Evolutionary conservation across 2,797 vertebrate genomes (phyloP), one percentile per base, ranked within the genome.

Genomic region (Rhynchotus rufescens): DNA sequence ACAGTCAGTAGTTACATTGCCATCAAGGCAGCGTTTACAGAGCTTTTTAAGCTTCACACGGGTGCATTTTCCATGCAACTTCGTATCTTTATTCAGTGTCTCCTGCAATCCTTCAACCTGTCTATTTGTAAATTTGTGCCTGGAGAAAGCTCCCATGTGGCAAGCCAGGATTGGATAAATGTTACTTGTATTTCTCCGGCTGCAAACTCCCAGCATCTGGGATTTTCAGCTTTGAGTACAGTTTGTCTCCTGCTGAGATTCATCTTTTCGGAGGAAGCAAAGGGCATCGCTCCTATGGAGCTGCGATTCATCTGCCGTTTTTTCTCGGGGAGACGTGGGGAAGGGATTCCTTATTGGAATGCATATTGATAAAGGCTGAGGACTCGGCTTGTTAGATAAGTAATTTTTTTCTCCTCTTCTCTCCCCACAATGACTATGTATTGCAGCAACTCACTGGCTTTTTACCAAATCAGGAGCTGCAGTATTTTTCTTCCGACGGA

Each of bases 401-500:
- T 95, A 90, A 38, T 79, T 81, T 92, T 89, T 91, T 73, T 44
- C 17, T 9, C 30, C 72, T 96, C 88, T 94, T 87, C 94, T 92
- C 94, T 95, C 96, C 94, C 96, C 88, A 94, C 92, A 95, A 96
- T 96, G 97, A 95, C 97, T 97, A 96, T 97, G 97, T 97, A 97
- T 98, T 98, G 98, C 98, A 97, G 98, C 97, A 98, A 97, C 96
- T 95, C 96, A 96, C 95, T 98, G 98, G 98, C 98, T 97, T 96
- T 96, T 95, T 96, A 97, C 98, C 98, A 98, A 97, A 98, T 97
- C 95, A 67, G 94, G 97, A 98, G 96, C 98, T 98, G 98, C 98
- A 97, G 97, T 96, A 93, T 97, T 97, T 97, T 97, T 97, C 95
- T 97, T 97, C 95, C 80, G 95, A 96, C 93, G 95, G 97, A 97